Conservation (phyloP, 2,888 invertebrate genomes). For the Oxytorus armatus region DNA sequence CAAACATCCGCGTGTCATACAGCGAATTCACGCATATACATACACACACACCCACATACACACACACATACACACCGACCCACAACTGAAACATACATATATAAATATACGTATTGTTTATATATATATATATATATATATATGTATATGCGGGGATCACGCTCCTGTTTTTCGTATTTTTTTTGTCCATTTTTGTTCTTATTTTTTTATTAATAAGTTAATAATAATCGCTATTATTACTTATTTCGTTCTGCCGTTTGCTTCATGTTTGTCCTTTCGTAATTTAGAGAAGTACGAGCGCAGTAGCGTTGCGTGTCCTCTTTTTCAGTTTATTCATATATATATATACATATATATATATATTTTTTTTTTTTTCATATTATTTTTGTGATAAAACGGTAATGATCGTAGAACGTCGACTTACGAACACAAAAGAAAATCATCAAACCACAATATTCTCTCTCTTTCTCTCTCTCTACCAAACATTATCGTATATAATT, state of each 20-base stretch:
- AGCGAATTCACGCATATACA: constrained; percentile 70
- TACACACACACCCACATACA: constrained; percentile 63
- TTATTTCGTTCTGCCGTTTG: constrained; percentile 18
- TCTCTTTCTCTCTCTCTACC: constrained; percentile 68
- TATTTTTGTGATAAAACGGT: constrained; percentile 45
- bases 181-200: constrained; percentile 32
- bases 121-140: constrained; percentile 24
- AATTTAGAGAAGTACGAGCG: constrained; percentile 41
- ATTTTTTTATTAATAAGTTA: constrained; percentile 55
- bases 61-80: constrained; percentile 68
- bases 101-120: constrained; percentile 46
- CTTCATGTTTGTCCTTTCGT: constrained; percentile 33
- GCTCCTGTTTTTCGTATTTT: constrained; percentile 24
- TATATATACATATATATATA: constrained; percentile 6
- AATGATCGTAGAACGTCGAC: constrained; percentile 76
- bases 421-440: constrained; percentile 72
- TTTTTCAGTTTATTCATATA: background rate
- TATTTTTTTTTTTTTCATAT: background rate
- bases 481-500: constrained; percentile 69
- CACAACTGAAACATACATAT: constrained; percentile 43
- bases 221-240: constrained; percentile 71
- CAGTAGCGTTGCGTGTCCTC: constrained; percentile 46
- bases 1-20: constrained; percentile 70
- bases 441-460: constrained; percentile 73
- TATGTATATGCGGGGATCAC: constrained; percentile 54